Evolutionary conservation across 2,113 vertebrate genomes (phyloP).

Genomic region (Rattus norvegicus): GRCr8 NC_086039.1:71120501-71121000

Average conservation of each 20-base stretch:
- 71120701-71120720: neutral
- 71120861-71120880: neutral
- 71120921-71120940: constrained; percentile 17
- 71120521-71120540: neutral
- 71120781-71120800: neutral
- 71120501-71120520: neutral
- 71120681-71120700: constrained; percentile 32
- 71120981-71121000: neutral
- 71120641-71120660: neutral
- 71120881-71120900: neutral
- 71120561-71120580: neutral
- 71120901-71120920: neutral
- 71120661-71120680: neutral
- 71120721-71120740: neutral
- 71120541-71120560: constrained; percentile 2
- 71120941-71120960: neutral
- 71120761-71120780: neutral
- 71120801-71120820: neutral
- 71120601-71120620: constrained; percentile 15
- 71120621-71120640: neutral
- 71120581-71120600: constrained; percentile 23
- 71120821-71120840: neutral
- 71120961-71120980: neutral
- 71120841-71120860: neutral
- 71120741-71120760: neutral